A percentile compares a stretch with the other conserved stretches of the same genome.
These are phyloP conservation scores for Coelinius sp. DNA, from an alignment of 2,888 invertebrate species.

Conservation along the genomic window DNA sequence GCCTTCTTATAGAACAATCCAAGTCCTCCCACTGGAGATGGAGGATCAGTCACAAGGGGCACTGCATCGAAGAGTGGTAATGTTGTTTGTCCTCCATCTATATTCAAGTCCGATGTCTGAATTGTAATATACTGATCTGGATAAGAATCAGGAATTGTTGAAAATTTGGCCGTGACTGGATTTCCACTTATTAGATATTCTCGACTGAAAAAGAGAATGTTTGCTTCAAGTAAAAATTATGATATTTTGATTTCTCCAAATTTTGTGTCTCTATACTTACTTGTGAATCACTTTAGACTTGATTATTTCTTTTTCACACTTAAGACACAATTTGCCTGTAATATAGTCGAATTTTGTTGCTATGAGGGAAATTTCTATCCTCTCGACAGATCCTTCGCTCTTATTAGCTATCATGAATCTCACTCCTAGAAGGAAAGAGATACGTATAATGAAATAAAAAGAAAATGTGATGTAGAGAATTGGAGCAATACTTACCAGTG, in stretches of 20 bases:
- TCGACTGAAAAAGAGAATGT: background rate
- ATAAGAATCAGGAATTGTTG: background rate
- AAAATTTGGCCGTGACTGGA: background rate
- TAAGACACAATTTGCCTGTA: background rate
- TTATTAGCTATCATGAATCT: background rate
- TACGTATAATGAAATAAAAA: too few species aligned
- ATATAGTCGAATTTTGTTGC: background rate
- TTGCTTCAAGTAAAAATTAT: too few species aligned
- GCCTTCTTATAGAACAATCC: background rate
- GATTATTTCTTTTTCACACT: background rate
- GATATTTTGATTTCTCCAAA: too few species aligned
- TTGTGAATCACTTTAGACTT: background rate
- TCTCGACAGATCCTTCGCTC: background rate
- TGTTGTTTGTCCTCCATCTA: background rate
- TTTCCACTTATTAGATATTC: too few species aligned
- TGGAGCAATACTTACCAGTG: background rate
- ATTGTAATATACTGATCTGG: background rate
- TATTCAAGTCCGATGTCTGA: background rate
- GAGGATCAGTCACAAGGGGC: background rate
- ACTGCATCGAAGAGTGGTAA: background rate
- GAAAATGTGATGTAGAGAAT: background rate
- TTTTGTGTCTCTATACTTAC: background rate
- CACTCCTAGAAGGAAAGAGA: background rate
- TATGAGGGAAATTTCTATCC: background rate
- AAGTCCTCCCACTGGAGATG: background rate